Evolutionary conservation across 1,140 invertebrate species (phyloP).

Genomic region (Drosophila micromelanica): DNA sequence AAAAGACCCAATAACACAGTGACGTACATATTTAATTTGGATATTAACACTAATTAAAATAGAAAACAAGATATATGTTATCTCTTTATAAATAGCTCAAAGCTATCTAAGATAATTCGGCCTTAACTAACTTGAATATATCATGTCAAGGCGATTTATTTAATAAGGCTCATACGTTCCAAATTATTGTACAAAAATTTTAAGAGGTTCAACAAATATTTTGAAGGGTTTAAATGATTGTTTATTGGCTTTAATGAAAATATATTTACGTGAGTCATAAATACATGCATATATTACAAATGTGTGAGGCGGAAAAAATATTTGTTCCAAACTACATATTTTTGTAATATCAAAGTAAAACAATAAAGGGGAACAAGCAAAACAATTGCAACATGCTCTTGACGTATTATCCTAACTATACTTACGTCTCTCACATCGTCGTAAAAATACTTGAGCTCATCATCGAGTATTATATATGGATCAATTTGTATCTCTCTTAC

Average conservation of each 20-base stretch:
- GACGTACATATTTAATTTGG: background rate
- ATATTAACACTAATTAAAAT: slow-evolving; percentile 17
- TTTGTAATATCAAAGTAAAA: no score
- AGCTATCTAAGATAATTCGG: background rate
- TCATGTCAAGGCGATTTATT: background rate
- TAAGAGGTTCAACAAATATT: background rate
- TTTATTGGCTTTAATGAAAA: background rate
- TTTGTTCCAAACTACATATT: background rate
- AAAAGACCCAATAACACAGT: slow-evolving; percentile 10
- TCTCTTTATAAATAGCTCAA: background rate
- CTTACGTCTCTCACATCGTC: slow-evolving; percentile 92
- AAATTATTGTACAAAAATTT: background rate
- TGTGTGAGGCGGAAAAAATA: background rate
- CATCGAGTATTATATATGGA: slow-evolving; percentile 93
- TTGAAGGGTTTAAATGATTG: background rate
- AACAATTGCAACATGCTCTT: background rate
- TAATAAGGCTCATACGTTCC: no score
- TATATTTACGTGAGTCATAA: background rate
- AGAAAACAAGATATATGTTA: slow-evolving; percentile 9
- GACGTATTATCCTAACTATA: slow-evolving; percentile 15
- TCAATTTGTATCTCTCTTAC: slow-evolving; percentile 91
- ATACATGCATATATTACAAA: background rate
- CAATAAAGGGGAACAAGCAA: no score
- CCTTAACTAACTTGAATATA: background rate
- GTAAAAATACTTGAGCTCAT: slow-evolving; percentile 93